Conservation (phyloP, 37 sponge, comb jelly and placozoan species). For the Dysidea cf. avara region DNA sequence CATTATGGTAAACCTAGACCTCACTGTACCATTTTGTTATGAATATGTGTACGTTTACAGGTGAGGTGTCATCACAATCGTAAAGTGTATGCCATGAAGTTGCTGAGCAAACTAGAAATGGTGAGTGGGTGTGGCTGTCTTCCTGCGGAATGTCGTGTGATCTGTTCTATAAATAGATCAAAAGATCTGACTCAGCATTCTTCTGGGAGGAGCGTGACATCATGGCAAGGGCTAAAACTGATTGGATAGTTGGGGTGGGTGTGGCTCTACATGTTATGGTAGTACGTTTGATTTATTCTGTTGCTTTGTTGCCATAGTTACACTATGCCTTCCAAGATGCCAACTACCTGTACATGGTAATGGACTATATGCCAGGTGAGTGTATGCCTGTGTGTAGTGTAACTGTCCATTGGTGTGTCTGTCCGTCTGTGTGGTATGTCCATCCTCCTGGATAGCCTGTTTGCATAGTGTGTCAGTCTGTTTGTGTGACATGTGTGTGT, state of each 20-base stretch:
- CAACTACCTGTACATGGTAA: conserved; percentile 94
- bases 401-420: background rate
- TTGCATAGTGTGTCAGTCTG: background rate
- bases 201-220: conserved; percentile 99
- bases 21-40: too few species aligned
- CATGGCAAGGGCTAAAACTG: conserved; percentile 88
- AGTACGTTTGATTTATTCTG: background rate
- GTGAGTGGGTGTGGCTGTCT: conserved; percentile 66
- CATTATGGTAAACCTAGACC: too few species aligned
- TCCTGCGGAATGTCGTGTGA: background rate
- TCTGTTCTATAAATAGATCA: conserved; percentile 52
- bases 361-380: conserved; percentile 97
- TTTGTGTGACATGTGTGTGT: conserved; percentile 17
- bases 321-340: conserved; percentile 95
- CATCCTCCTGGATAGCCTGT: too few species aligned
- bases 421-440: too few species aligned
- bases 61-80: conserved; percentile 80
- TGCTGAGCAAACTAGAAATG: conserved; percentile 96
- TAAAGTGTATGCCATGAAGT: conserved; percentile 95
- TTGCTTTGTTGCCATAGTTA: conserved; percentile 44
- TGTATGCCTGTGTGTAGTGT: background rate
- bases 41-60: too few species aligned
- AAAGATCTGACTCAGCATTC: conserved; percentile 96
- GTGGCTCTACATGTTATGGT: background rate
- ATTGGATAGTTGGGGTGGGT: conserved; percentile 87